These are phyloP conservation scores for Scaptomyza tumidula DNA, from an alignment of 2,888 invertebrate genomes.

Conservation along the genomic window DNA sequence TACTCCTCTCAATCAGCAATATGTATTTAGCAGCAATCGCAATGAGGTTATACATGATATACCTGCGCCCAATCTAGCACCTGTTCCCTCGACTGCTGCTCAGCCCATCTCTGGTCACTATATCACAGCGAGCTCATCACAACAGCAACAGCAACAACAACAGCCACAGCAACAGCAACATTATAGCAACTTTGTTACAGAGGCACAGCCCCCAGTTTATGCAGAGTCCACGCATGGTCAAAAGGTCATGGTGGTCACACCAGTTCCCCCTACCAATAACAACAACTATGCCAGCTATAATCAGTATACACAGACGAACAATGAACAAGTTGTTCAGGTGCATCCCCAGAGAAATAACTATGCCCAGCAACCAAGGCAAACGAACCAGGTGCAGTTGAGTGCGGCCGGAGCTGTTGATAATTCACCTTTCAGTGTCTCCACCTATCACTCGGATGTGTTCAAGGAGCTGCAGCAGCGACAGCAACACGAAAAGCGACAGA, in stretches of 20 bases:
- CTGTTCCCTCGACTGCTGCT: conserved; percentile 43
- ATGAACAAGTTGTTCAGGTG: conserved; percentile 59
- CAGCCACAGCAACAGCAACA: conserved; percentile 47
- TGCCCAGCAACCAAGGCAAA: conserved; percentile 76
- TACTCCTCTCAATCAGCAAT: conserved; percentile 64
- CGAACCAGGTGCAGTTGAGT: conserved; percentile 25
- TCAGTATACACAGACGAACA: conserved; percentile 58
- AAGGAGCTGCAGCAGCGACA: conserved; percentile 81
- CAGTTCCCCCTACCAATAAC: conserved; percentile 75
- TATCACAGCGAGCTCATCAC: conserved; percentile 56
- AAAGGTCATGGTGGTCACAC: conserved; percentile 83
- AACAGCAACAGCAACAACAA: conserved; percentile 43
- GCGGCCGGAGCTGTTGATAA: conserved; percentile 43
- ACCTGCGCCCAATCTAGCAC: conserved; percentile 83
- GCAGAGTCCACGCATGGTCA: conserved; percentile 82
- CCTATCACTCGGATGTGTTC: conserved; percentile 83
- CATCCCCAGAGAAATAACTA: conserved; percentile 66
- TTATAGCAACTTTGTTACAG: conserved; percentile 71
- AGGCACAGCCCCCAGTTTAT: conserved; percentile 76
- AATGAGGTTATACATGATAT: conserved; percentile 83
- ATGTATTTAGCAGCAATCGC: conserved; percentile 68
- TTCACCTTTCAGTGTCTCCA: conserved; percentile 83
- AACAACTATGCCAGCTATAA: conserved; percentile 61
- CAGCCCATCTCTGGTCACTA: conserved; percentile 70
- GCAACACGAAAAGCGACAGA: conserved; percentile 49